Conservation (phyloP, 2,888 invertebrate genomes). For the Tetragnatha montana region DNA sequence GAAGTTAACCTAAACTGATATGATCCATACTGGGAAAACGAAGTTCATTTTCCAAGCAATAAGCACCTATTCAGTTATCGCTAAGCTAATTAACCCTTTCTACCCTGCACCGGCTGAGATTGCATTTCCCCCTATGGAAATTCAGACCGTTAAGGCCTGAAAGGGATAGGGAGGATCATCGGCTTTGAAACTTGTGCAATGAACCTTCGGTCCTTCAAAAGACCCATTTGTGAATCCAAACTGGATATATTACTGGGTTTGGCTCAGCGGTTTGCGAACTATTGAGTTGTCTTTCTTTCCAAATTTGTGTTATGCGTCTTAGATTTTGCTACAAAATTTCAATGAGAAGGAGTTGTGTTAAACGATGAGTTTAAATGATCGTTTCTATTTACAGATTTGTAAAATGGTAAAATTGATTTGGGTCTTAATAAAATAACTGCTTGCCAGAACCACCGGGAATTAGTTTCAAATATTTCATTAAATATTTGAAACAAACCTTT, state of each 20-base stretch:
- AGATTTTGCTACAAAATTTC: neutral
- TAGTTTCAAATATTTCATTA: too few species aligned
- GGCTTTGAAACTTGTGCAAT: slow-evolving; percentile 25
- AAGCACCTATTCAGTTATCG: slow-evolving; percentile 53
- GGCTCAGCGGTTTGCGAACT: neutral
- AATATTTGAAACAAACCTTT: too few species aligned
- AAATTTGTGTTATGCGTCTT: neutral
- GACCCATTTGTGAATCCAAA: slow-evolving; percentile 33
- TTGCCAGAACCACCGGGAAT: too few species aligned
- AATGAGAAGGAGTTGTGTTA: too few species aligned
- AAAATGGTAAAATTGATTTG: too few species aligned
- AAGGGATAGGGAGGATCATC: slow-evolving; percentile 1
- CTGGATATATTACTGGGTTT: neutral
- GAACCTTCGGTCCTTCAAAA: neutral
- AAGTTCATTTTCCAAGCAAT: slow-evolving; percentile 58
- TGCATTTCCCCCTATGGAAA: too few species aligned
- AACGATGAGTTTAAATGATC: too few species aligned
- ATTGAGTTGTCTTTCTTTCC: neutral
- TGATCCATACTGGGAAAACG: slow-evolving; percentile 45
- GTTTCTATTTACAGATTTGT: too few species aligned
- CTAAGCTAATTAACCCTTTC: slow-evolving; percentile 59
- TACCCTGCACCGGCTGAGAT: too few species aligned
- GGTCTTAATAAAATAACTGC: too few species aligned
- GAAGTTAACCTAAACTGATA: slow-evolving; percentile 45
- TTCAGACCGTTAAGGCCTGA: too few species aligned